Base-by-base conservation (phyloP, 1,140 invertebrate genomes). In the Drosophila kurseongensis region DNA sequence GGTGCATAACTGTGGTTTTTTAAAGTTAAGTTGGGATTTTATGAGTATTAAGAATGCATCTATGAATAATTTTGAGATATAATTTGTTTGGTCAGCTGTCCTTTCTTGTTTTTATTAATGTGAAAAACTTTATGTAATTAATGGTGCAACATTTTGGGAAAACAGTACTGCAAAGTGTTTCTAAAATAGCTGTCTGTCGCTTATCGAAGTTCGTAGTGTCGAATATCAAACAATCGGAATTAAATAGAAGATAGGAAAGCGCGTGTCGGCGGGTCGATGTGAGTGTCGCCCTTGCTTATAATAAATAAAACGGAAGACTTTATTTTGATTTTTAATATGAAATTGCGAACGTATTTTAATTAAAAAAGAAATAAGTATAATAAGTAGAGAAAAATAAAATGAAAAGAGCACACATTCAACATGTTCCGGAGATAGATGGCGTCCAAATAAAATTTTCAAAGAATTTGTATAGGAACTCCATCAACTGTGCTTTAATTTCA, bases 181-280 rank as follows among this genome's bases (percentile, higher is more conserved):
- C 8, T 32, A 32, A 18, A 18, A 12, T 6, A 56, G 4, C 54
- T 14, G 40, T 32, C n/a, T 57, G 38, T 6, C 27, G 6, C 13
- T 14, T 56, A 56, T 56, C 54, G 27, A 41, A 29, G 23, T 23
- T 13, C 27, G 36, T 4, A 56, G 38, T 12, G 38, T 5, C 23
- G 29, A 56, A 27, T 29, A 41, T 41, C 41, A 41, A 56, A 27
- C n/a, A 56, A 41, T 4, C 23, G 5, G 18, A 56, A 56, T 41
- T 29, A 7, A 23, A 54, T 23, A 54, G 5, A 41, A 29, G 38
- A 42, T 27, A 27, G 5, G 23, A 42, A 42, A 4, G 23, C 6
- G 9, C 42, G 55, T 44, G 55, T 44, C 40, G 12, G 6, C 23
- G 38, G 16, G 36, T 8, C 10, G 3, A 14, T 4, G 9, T 57